Percentiles rank a stretch among this genome's conserved stretches.
Conservation (phyloP, 2,797 vertebrate genomes). For the Lemur catta region DNA sequence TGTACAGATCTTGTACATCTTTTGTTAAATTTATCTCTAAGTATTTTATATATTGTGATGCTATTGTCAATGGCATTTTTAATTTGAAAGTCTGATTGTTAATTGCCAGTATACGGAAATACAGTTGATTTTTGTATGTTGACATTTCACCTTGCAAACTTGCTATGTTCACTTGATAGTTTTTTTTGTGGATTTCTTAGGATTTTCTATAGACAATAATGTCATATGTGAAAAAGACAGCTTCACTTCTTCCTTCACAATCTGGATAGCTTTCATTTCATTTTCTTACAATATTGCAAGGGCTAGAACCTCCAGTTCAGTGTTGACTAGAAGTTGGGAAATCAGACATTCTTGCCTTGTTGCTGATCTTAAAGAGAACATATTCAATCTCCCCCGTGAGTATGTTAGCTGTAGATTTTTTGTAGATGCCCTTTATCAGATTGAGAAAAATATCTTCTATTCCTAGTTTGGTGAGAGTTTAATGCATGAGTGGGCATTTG, state of each 20-base stretch:
- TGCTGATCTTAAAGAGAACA: neutral
- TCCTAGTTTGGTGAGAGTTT: neutral
- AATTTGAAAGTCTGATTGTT: neutral
- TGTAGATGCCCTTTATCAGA: neutral
- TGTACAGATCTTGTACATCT: neutral
- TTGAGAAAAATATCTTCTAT: neutral
- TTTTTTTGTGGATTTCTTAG: neutral
- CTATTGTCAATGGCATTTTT: neutral
- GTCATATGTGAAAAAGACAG: neutral
- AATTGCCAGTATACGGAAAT: neutral
- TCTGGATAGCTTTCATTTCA: neutral
- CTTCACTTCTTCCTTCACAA: neutral
- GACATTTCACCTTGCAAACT: neutral
- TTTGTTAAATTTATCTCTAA: neutral
- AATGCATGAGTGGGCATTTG: neutral
- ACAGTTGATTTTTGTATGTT: neutral
- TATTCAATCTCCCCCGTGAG: neutral
- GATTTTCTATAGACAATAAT: neutral
- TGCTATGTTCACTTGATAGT: neutral
- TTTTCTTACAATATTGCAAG: neutral
- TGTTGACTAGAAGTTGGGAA: neutral
- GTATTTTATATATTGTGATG: neutral
- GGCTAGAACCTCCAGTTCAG: neutral
- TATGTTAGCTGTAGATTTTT: neutral
- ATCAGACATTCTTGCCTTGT: neutral